Conservation (phyloP, 2,113 vertebrate genomes). For the Myotis davidii region DNA sequence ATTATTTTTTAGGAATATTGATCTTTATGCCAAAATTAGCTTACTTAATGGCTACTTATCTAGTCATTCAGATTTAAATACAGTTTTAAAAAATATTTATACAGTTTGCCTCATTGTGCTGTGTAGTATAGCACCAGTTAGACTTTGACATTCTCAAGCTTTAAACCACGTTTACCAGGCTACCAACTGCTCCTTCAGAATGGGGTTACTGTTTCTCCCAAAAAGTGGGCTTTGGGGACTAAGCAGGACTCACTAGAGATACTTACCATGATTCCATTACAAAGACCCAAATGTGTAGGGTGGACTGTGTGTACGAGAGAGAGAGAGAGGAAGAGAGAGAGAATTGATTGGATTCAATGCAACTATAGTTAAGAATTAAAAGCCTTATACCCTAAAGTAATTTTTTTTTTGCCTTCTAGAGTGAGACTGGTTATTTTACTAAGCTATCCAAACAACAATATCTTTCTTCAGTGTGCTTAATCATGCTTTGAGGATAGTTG, state of each 20-base stretch:
- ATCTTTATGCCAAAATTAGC: neutral
- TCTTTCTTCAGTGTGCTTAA: constrained; percentile 15
- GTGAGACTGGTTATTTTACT: neutral
- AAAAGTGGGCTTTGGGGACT: neutral
- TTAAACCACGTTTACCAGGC: neutral
- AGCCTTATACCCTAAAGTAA: neutral
- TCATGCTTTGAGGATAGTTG: neutral
- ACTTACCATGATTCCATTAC: neutral
- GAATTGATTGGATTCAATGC: neutral
- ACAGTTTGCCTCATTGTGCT: neutral
- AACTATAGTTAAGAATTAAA: neutral
- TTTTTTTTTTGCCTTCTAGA: neutral
- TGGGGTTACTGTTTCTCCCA: neutral
- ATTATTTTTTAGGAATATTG: neutral
- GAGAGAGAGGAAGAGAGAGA: neutral
- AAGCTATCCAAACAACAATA: neutral
- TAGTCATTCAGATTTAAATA: neutral
- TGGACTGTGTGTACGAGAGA: neutral
- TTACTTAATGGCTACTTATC: neutral
- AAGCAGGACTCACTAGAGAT: neutral
- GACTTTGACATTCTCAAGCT: neutral
- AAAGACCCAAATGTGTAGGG: neutral
- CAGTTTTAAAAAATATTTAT: neutral
- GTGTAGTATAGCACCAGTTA: neutral
- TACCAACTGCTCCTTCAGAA: neutral